phyloP scores from a whole-genome alignment of 1,140 invertebrate genomes.

The Ridgeia piscesae region DNA sequence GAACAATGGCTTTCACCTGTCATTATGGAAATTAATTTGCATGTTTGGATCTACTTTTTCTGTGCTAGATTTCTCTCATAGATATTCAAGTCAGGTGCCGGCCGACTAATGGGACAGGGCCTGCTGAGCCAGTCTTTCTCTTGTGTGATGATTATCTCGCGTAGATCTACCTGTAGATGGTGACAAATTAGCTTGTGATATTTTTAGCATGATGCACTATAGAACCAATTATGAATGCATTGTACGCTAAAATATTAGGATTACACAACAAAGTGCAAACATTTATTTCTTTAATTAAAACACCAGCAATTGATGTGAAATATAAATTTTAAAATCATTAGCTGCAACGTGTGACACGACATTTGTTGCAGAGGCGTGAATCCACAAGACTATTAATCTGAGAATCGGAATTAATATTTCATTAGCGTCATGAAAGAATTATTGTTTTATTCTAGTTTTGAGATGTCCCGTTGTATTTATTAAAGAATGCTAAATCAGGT shows the following conservation, averaged over 20 bases:
- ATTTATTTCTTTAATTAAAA: not conserved
- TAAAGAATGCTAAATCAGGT: not conserved
- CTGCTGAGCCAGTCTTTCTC: not conserved
- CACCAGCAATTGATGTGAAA: not conserved
- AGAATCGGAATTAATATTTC: not conserved
- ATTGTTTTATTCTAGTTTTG: not conserved
- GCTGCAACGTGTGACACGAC: not conserved
- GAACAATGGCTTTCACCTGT: not conserved
- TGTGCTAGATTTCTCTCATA: not conserved
- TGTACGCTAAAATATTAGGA: too few relatives aligned
- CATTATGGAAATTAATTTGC: constrained; percentile 6
- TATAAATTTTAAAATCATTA: not conserved
- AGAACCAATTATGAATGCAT: too few relatives aligned
- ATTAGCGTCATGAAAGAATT: not conserved
- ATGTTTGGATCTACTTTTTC: not conserved
- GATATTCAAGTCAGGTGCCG: not conserved
- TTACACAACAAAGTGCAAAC: too few relatives aligned
- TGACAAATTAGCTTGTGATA: not conserved
- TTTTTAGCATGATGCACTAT: not conserved
- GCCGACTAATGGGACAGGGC: not conserved
- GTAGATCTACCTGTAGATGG: not conserved
- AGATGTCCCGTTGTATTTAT: not conserved
- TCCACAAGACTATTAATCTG: not conserved
- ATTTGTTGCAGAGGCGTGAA: not conserved
- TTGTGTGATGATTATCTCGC: not conserved